Conservation (phyloP, 1,140 invertebrate genomes). For the Phthorimaea operculella region DNA sequence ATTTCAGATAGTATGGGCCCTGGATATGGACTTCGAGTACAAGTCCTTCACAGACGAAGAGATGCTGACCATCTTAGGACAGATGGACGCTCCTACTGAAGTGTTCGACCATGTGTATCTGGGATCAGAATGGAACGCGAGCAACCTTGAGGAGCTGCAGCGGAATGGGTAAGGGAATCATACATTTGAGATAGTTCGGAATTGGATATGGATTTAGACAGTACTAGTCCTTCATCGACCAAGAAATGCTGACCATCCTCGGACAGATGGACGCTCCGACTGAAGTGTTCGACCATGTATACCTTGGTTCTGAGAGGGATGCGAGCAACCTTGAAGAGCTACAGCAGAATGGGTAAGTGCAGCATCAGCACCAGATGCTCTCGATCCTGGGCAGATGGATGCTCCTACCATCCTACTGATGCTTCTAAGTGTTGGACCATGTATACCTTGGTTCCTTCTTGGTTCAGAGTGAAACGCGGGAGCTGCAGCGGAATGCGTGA, state of each 20-base stretch:
- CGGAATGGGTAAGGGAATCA: slow-evolving; percentile 81
- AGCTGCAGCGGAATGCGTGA: too few relatives aligned
- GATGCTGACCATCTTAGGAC: slow-evolving; percentile 95
- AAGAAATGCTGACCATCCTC: slow-evolving; percentile 95
- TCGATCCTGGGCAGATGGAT: slow-evolving; percentile 97
- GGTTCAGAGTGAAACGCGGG: too few relatives aligned
- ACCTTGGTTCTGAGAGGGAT: slow-evolving; percentile 99
- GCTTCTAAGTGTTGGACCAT: slow-evolving; percentile 96
- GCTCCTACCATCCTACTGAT: slow-evolving; percentile 95
- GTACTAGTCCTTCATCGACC: slow-evolving; percentile 97
- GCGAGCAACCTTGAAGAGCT: slow-evolving; percentile 98
- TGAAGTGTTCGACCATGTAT: slow-evolving; percentile 96
- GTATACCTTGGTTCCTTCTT: slow-evolving; percentile 96
- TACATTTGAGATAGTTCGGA: slow-evolving; percentile 76
- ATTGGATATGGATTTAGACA: too few relatives aligned
- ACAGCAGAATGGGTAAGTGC: slow-evolving; percentile 86
- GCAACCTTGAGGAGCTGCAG: slow-evolving; percentile 95
- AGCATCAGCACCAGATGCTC: slow-evolving; percentile 77
- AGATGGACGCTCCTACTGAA: slow-evolving; percentile 97
- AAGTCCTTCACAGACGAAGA: slow-evolving; percentile 97
- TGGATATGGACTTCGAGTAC: slow-evolving; percentile 92
- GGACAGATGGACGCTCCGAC: slow-evolving; percentile 98
- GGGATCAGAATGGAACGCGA: slow-evolving; percentile 99
- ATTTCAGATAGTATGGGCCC: slow-evolving; percentile 89
- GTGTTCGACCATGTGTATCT: slow-evolving; percentile 98